Evolutionary conservation across 1,140 invertebrate species (phyloP).

Genomic region (Bicyclus anynana): DNA sequence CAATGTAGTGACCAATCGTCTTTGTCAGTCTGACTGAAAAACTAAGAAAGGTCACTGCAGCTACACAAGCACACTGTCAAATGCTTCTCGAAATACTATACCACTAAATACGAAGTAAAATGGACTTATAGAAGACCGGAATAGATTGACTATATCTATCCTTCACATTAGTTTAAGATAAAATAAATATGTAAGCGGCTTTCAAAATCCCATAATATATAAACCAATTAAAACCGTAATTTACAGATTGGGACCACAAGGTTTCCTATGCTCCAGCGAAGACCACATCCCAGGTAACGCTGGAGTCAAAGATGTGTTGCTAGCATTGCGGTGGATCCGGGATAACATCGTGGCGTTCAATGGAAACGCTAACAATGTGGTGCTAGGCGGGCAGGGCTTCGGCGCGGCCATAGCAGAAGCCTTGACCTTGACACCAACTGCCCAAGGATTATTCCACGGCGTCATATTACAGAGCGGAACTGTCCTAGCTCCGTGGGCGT

Average conservation of each 20-base stretch:
- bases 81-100: too few relatives aligned
- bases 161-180: too few relatives aligned
- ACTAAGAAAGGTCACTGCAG: too few relatives aligned
- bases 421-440: slow-evolving; percentile 41
- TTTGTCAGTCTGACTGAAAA: too few relatives aligned
- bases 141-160: too few relatives aligned
- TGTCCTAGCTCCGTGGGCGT: slow-evolving; percentile 55
- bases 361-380: slow-evolving; percentile 80
- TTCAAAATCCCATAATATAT: background rate
- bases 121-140: too few relatives aligned
- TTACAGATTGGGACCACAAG: slow-evolving; percentile 58
- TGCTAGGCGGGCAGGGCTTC: slow-evolving; percentile 75
- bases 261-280: slow-evolving; percentile 76
- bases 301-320: slow-evolving; percentile 82
- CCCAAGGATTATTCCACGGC: slow-evolving; percentile 50
- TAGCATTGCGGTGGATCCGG: slow-evolving; percentile 81
- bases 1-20: too few relatives aligned
- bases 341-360: slow-evolving; percentile 83
- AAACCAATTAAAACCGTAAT: background rate
- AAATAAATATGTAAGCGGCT: background rate
- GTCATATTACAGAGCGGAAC: slow-evolving; percentile 67
- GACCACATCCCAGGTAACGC: slow-evolving; percentile 83
- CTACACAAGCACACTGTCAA: too few relatives aligned
- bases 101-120: too few relatives aligned
- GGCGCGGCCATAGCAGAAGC: slow-evolving; percentile 72